Evolutionary conservation across 1,140 invertebrate genomes (phyloP), one percentile per base, ranked within the genome.

Genomic region (Drosophila elegans): DNA sequence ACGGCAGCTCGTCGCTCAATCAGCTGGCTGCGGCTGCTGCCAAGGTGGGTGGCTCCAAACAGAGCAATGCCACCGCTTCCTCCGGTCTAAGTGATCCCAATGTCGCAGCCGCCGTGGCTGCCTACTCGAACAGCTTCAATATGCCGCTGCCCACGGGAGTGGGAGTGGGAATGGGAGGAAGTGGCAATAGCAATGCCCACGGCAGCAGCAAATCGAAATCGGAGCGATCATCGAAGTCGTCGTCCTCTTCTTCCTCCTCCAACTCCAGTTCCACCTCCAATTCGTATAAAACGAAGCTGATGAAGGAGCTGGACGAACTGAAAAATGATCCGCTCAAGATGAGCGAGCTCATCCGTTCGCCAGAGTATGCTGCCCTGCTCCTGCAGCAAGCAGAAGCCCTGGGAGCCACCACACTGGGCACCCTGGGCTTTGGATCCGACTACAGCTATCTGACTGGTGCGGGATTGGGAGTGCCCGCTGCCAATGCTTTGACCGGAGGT

Each of bases 311-410:
- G 52, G 91, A 92, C 45, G 91, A 92, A 45, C 61, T 92, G 0
- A 92, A 92, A 55, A 91, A 91, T 48, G 91, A 92, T 79, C 90
- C 91, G 0, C 48, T 91, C 1, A 92, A 92, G 66, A 92, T 92
- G 77, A 90, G 81, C 45, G 91, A 92, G 55, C 55, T 92, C 2
- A 92, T 92, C 38, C 78, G 89, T 0, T 92, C 91, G 3, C 91
- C 92, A 2, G 91, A 92, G 52, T 92, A 92, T 60, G 92, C 92
- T 5, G 81, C 91, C 0, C 55, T 92, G 7, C 59, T 92, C 4
- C 48, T 92, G 21, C 90, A 92, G 49, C 92, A 92, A 49, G 92
- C 92, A 0, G 92, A 92, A 54, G 91, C 91, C 0, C 46, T 92
- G 59, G 91, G 90, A 2, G 91, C 91, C 16, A 91, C 91, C 5